Evolutionary conservation across 1,140 invertebrate genomes (phyloP), one percentile per base, ranked within the genome.

Genomic region (Drosophila obscura): DNA sequence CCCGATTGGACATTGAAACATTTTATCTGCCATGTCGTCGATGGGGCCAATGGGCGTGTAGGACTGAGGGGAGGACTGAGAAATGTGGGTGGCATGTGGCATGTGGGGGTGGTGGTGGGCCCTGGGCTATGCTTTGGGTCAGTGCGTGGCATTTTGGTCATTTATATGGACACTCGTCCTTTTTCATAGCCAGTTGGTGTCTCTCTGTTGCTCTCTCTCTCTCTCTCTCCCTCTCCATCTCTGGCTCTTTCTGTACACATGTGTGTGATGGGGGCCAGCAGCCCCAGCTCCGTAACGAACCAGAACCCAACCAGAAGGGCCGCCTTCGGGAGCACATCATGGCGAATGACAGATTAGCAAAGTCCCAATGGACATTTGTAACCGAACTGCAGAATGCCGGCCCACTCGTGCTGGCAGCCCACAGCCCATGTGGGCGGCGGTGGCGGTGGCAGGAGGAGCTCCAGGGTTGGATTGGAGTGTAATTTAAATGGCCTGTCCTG

Each of bases 291-390:
- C 80, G 64, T 60, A 41, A 31, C 35, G 57, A 57, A 69, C 64
- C 46, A 48, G 11, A 68, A 68, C 68, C 56, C 57, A 60, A 48
- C 51, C 63, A 58, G 61, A 88, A 90, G 82, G 79, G 80, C 80
- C 78, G 84, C 84, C 84, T 88, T 84, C 69, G 77, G 77, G 73
- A 84, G 79, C 77, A 83, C 84, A 89, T 89, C 89, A 82, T 77
- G 78, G 78, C 89, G 82, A 91, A 91, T 91, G 89, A 91, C 85
- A 89, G 80, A 91, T 91, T 91, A 79, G 74, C 68, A 79, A 90
- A 91, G 89, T 91, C 84, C 85, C 89, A 77, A 83, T 80, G 89
- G 89, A 80, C 84, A 91, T 91, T 90, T 90, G 84, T 90, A 90
- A 88, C 77, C 60, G 48, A 89, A 82, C 77, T 73, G 71, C 73